phyloP scores from a whole-genome alignment of 2,888 invertebrate species.

The Sturmia bella region DNA sequence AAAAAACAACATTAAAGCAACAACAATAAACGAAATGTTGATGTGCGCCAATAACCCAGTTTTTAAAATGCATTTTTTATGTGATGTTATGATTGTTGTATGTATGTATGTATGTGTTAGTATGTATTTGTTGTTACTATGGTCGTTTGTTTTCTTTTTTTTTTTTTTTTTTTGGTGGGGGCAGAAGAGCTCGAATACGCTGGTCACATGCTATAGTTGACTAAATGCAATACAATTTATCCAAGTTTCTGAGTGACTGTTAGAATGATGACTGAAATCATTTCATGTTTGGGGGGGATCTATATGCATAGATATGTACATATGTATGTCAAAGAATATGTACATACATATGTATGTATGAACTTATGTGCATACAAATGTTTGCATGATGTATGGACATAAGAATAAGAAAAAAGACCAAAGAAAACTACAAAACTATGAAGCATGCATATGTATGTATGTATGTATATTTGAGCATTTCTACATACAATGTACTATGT shows the following conservation, averaged over 20 bases:
- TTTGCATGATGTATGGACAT: not conserved
- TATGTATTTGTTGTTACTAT: constrained; percentile 37
- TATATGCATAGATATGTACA: not conserved
- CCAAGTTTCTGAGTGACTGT: constrained; percentile 31
- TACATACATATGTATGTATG: not conserved
- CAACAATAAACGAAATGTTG: constrained; percentile 60
- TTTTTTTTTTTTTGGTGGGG: constrained; percentile 21
- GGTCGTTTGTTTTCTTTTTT: constrained; percentile 16
- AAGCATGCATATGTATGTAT: too few relatives aligned
- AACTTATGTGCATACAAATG: not conserved
- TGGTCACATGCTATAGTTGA: constrained; percentile 61
- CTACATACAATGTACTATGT: too few relatives aligned
- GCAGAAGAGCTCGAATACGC: constrained; percentile 35
- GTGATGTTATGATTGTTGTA: constrained; percentile 48
- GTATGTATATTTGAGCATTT: too few relatives aligned
- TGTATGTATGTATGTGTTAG: constrained; percentile 27
- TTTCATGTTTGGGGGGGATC: too few relatives aligned
- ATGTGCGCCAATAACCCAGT: constrained; percentile 70
- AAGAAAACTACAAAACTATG: constrained; percentile 33
- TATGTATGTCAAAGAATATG: too few relatives aligned
- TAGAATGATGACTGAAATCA: constrained; percentile 31
- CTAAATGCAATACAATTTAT: constrained; percentile 24
- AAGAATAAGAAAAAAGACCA: constrained; percentile 15
- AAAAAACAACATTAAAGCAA: constrained; percentile 25
- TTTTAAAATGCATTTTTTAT: constrained; percentile 56